phyloP scores from a whole-genome alignment of 2,797 vertebrate species.

The Artibeus jamaicensis region DNA sequence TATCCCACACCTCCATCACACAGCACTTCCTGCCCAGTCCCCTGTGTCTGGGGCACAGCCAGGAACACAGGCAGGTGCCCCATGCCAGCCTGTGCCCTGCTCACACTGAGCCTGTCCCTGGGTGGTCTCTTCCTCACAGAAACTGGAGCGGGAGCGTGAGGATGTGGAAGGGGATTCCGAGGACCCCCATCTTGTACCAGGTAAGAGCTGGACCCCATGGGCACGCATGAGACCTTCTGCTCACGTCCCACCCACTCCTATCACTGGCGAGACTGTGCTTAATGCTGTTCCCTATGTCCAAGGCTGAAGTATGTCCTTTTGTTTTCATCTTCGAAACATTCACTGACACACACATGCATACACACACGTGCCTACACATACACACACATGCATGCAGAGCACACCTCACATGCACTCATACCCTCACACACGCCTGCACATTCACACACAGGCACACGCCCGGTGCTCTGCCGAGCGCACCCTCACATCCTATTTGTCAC shows the following conservation, averaged over 20 bases:
- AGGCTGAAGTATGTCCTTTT: neutral
- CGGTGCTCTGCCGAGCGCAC: too few species aligned
- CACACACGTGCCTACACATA: too few species aligned
- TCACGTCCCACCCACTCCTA: neutral
- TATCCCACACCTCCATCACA: neutral
- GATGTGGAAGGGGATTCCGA: conserved; percentile 78
- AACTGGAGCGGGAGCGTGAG: conserved; percentile 85
- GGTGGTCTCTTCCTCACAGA: conserved; percentile 78
- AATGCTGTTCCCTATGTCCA: accelerated
- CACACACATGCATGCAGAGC: neutral
- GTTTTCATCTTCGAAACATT: neutral
- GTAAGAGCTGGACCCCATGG: neutral
- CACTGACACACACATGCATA: too few species aligned
- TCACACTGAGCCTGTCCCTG: neutral
- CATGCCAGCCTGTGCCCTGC: accelerated
- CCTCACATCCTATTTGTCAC: accelerated
- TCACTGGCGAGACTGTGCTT: neutral
- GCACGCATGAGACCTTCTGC: neutral
- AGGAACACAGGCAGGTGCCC: neutral
- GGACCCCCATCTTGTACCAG: conserved; percentile 8
- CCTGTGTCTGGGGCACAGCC: accelerated
- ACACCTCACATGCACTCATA: neutral
- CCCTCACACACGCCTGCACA: too few species aligned
- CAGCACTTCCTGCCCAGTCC: neutral
- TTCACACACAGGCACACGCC: neutral